Evolutionary conservation across 2,797 vertebrate species (phyloP).

Genomic region (Amphiprion clarkii): DNA sequence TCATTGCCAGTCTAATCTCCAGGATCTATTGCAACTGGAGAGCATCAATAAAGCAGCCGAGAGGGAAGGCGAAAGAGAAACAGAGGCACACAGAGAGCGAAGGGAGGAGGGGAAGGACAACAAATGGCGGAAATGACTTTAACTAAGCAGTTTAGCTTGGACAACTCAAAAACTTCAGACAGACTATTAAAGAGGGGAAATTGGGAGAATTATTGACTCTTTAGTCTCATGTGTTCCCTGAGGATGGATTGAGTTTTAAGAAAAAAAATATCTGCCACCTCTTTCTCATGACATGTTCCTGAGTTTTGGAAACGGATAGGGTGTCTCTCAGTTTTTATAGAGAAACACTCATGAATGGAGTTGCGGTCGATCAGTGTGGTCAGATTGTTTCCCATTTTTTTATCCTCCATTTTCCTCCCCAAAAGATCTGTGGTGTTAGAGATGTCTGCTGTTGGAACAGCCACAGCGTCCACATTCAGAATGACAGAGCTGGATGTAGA

Average conservation of each 20-base stretch:
- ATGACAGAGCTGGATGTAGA: conserved; percentile 36
- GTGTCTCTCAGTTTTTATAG: conserved; percentile 46
- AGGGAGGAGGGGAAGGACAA: conserved; percentile 63
- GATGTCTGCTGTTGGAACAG: conserved; percentile 27
- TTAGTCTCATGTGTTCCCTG: conserved; percentile 27
- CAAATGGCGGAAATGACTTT: conserved; percentile 74
- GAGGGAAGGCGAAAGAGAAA: conserved; percentile 58
- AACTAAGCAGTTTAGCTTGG: conserved; percentile 70
- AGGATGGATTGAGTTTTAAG: conserved; percentile 43
- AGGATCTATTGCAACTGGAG: conserved; percentile 75
- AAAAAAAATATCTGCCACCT: conserved; percentile 46
- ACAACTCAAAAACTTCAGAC: conserved; percentile 63
- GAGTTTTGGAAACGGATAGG: conserved; percentile 37
- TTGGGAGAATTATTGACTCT: conserved; percentile 46
- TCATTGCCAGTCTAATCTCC: conserved; percentile 81
- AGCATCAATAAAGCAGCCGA: conserved; percentile 73
- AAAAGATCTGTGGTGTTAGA: conserved; percentile 40
- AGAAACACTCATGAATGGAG: conserved; percentile 47
- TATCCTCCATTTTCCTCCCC: conserved; percentile 33
- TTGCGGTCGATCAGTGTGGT: conserved; percentile 59
- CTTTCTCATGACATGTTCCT: conserved; percentile 25
- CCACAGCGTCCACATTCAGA: conserved; percentile 28
- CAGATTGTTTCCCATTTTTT: conserved; percentile 54
- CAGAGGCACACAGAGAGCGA: conserved; percentile 28
- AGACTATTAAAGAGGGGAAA: conserved; percentile 62